Conservation (phyloP, 2,888 invertebrate genomes). For the Pristionchus arcanus region DNA sequence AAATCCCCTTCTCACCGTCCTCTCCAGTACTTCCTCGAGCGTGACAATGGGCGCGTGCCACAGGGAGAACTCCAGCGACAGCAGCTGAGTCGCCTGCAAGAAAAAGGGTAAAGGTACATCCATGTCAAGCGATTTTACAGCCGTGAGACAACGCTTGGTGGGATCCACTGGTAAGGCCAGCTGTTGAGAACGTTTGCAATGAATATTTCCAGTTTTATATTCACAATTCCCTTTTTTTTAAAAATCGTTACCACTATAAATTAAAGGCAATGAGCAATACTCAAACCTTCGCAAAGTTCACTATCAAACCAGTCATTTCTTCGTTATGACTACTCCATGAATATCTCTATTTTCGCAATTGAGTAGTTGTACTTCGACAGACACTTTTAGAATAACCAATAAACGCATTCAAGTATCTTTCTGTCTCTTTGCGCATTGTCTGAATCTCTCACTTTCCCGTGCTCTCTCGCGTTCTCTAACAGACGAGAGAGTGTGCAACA, state of each 20-base stretch:
- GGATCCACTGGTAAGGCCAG: no score
- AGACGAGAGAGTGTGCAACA: no score
- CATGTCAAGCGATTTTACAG: no score
- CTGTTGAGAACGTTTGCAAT: no score
- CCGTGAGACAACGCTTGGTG: no score
- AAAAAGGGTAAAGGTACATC: no score
- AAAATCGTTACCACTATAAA: not conserved
- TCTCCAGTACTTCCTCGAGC: conserved; percentile 65
- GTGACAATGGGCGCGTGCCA: conserved; percentile 67
- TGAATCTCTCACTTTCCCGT: not conserved
- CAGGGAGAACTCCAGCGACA: conserved; percentile 63
- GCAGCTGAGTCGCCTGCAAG: conserved; percentile 62
- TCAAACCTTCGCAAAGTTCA: no score
- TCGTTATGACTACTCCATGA: not conserved
- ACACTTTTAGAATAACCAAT: not conserved
- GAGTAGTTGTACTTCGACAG: not conserved
- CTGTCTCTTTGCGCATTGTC: no score
- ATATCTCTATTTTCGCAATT: not conserved
- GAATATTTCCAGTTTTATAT: no score
- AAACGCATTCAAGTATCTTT: not conserved
- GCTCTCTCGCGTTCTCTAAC: no score
- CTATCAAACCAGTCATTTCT: not conserved
- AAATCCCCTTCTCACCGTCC: conserved; percentile 61
- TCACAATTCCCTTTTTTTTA: no score
- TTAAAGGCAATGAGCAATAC: no score